Evolutionary conservation across 2,888 invertebrate species (phyloP), one percentile per base, ranked within the genome.

Genomic region (Synanthedon formicaeformis): DNA sequence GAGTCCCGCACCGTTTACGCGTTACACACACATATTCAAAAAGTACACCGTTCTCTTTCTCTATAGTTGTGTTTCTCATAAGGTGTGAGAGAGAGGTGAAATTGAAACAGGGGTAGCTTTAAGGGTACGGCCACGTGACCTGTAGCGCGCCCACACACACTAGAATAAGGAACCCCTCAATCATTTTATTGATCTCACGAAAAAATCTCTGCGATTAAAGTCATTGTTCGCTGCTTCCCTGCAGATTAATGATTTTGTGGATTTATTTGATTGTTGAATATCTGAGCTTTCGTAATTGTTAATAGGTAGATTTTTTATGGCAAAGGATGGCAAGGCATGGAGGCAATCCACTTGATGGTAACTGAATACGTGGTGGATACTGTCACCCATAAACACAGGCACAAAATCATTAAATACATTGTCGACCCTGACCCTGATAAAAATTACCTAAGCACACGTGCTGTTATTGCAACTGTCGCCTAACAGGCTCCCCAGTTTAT

Each of bases 101-200:
- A 63, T 54, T 61, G 27, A 56, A 78, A 77, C 78, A 81, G 82
- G 86, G 86, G 85, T 81, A 78, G 84, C 61, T 62, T 58, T 57
- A 70, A 76, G 78, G 73, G 78, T 72, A 74, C 72, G 67, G 73
- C 75, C 79, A 81, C 78, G 79, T 81, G 82, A 81, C 77, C 76
- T 62, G 58, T 62, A 64, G 62, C 56, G 63, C 71, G 66, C 75
- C 58, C 71, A 77, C 77, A 77, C 78, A 57, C 55, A 62, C 54
- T 50, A 51, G 56, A 45, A 53, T 52, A 50, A 55, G 58, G 60
- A 67, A 73, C 71, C 75, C 75, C 78, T 81, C 71, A 74, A 80
- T 80, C 69, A 74, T 73, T 75, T 76, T 77, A 81, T 84, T 73
- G 82, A 84, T 81, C 71, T 63, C 57, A 57, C 63, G 63, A 71